phyloP scores from a whole-genome alignment of 2,888 invertebrate species.

The Pollenia griseotomentosa region DNA sequence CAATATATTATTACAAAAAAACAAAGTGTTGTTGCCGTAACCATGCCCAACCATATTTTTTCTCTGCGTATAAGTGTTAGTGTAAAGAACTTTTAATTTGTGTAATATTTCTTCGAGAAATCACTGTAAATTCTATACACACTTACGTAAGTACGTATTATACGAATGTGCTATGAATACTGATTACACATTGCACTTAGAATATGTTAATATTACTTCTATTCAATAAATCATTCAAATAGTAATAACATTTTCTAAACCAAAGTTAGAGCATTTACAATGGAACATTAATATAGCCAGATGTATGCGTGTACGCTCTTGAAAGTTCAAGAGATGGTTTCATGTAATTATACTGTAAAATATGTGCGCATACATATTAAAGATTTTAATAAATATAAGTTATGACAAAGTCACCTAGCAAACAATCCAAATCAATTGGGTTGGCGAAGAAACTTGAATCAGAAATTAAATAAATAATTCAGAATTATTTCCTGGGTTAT shows the following conservation, averaged over 20 bases:
- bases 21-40: too few relatives aligned
- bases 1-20: too few relatives aligned
- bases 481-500: not conserved
- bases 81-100: too few relatives aligned
- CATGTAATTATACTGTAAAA: not conserved
- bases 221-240: constrained; percentile 58
- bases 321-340: not conserved
- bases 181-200: constrained; percentile 56
- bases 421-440: not conserved
- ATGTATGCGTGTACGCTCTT: too few relatives aligned
- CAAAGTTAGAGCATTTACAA: constrained; percentile 16
- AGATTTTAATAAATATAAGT: constrained; percentile 7
- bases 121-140: too few relatives aligned
- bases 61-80: too few relatives aligned
- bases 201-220: constrained; percentile 11
- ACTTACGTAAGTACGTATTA: not conserved
- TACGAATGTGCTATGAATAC: constrained; percentile 42
- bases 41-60: too few relatives aligned
- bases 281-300: too few relatives aligned
- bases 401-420: constrained; percentile 1
- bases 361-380: not conserved
- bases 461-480: not conserved
- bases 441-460: not conserved
- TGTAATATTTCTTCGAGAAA: too few relatives aligned
- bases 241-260: constrained; percentile 33